phyloP scores from a whole-genome alignment of 1,140 invertebrate species.

The Orchestia grillus region DNA sequence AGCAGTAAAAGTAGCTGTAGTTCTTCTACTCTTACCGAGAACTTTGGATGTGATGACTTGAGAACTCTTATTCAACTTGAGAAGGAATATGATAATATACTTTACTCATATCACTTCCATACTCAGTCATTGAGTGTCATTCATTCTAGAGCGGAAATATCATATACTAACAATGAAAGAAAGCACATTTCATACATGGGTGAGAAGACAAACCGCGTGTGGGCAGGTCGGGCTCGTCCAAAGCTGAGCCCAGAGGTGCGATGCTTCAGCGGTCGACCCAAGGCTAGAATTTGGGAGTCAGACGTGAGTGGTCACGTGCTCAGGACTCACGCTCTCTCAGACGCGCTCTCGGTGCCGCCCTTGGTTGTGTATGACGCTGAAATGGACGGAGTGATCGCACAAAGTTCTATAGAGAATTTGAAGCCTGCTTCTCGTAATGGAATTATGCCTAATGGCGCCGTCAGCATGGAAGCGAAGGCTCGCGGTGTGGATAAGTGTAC shows the following conservation, averaged over 20 bases:
- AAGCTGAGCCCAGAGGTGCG: not conserved
- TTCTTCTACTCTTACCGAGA: not conserved
- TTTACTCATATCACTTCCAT: not conserved
- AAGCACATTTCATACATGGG: not conserved
- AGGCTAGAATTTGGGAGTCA: constrained; percentile 5
- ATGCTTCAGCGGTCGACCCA: constrained; percentile 18
- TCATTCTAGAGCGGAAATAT: not conserved
- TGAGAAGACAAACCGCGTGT: not conserved
- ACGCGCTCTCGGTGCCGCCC: not conserved
- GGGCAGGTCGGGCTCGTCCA: not conserved
- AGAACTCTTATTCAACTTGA: not conserved
- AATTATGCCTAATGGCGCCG: not conserved
- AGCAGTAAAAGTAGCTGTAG: not conserved
- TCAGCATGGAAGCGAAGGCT: not conserved
- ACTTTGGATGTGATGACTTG: not conserved
- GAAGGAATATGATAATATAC: not conserved
- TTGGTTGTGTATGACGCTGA: not conserved
- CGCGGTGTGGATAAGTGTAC: not conserved
- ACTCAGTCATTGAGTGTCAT: not conserved
- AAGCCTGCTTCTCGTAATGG: not conserved
- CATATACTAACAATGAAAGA: not conserved
- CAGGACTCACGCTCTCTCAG: not conserved
- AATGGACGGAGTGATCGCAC: not conserved
- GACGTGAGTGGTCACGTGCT: not conserved
- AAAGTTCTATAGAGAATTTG: not conserved